A percentile compares a stretch with the other conserved stretches of the same genome.
These are phyloP conservation scores for Phenganax subtilis DNA, from an alignment of 92 coral and sea anemone species.

Conservation along the genomic window DNA sequence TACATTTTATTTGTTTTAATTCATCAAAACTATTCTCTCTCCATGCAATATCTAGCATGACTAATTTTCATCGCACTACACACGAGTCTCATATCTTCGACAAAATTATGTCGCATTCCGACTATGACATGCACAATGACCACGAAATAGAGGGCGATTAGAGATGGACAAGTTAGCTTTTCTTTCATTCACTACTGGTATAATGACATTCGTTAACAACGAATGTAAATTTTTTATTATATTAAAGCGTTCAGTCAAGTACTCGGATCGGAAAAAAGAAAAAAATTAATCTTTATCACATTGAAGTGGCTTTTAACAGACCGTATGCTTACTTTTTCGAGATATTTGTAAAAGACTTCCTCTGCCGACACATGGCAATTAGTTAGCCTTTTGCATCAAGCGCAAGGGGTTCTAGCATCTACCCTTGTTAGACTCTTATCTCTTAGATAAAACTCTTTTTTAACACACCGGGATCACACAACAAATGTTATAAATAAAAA, in stretches of 20 bases:
- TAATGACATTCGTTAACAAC: not conserved
- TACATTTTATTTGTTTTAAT: not conserved
- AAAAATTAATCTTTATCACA: not conserved
- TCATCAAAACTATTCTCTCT: not conserved
- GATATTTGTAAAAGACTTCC: no score
- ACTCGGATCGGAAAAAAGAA: not conserved
- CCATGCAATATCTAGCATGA: no score
- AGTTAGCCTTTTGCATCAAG: no score
- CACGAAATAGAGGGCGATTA: not conserved
- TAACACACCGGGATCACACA: not conserved
- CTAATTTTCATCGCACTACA: not conserved
- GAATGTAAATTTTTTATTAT: constrained; percentile 7
- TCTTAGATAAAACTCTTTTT: no score
- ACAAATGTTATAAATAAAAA: not conserved
- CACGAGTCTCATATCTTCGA: not conserved
- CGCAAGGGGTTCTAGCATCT: no score
- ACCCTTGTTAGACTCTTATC: no score
- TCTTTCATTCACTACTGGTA: not conserved
- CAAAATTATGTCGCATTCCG: not conserved
- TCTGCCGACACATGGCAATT: no score
- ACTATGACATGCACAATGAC: not conserved
- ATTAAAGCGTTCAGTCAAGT: not conserved
- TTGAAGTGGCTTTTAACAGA: not conserved
- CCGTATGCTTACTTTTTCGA: no score
- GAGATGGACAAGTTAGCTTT: not conserved